Evolutionary conservation across 2,113 vertebrate genomes (phyloP), one percentile per base, ranked within the genome.

Genomic region (Bufo bufo): DNA sequence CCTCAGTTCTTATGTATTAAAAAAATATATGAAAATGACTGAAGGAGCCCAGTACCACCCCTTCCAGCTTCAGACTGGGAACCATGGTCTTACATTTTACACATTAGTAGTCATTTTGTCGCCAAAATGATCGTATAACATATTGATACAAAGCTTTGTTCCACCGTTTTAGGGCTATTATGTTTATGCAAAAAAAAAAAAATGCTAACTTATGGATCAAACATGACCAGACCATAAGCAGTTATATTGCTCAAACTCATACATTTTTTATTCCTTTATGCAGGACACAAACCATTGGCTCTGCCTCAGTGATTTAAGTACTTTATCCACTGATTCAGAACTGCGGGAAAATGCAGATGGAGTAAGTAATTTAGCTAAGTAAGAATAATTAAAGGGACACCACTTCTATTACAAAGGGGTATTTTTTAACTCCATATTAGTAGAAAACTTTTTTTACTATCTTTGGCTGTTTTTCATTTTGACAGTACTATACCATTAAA

Each of bases 231-330:
- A 61, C 16, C 3, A 3, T 3, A 65, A 20, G 1, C 8, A 11
- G 20, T 66, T 2, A 11, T 43, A 12, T 43, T 23, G 63, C 63
- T 23, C 6, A 78, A 17, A 79, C 49, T 59, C 43, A 13, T 85
- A 2, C 50, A 47, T 74, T 79, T 77, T 71, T 86, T 89, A 82
- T 54, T 63, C 72, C 92, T 84, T 33, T 33, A 33, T 33, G 33
- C 89, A 99, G 98, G 98, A 99, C 94, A 96, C 97, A 92, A 98
- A 97, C 94, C 97, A 99, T 92, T 98, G 97, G 2, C 96, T 99
- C 91, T 98, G 97, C 94, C 94, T 99, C 94, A 99, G 97, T 93
- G 97, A 99, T 93, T 91, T 99, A 92, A 99, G 97, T 92, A 96
- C 98, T 93, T 96, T 99, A 90, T 99, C 98, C 33, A 97, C 97